Evolutionary conservation across 2,797 vertebrate species (phyloP), one percentile per base, ranked within the genome.

Genomic region (Oreonectes daqikongensis): DNA sequence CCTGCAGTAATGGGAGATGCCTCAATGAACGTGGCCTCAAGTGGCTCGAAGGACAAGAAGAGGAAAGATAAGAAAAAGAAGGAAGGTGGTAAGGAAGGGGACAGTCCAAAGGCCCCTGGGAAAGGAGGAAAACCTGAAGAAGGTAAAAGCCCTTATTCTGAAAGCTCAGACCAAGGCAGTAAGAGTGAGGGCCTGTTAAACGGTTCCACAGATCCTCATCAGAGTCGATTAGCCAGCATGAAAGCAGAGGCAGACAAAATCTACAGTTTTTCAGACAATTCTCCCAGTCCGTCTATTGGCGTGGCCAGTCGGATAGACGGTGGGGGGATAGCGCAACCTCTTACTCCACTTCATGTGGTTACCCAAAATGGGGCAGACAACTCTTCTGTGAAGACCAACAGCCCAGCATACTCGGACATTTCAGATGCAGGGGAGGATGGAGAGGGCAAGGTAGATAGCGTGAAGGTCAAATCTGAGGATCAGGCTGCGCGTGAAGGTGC

Each of bases 241-340:
- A 99, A 99, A 90, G 98, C 98, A 0, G 98, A 99, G 87, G 98
- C 98, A 0, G 98, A 99, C 85, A 99, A 99, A 89, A 97, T 99
- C 85, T 99, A 99, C 87, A 99, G 96, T 88, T 99, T 99, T 86
- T 97, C 96, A 0, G 98, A 99, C 89, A 99, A 99, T 0, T 96
- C 98, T 5, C 98, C 98, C 0, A 99, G 98, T 87, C 98, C 97
- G 0, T 99, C 96, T 22, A 99, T 99, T 0, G 94, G 96, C 42
- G 91, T 94, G 42, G 93, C 93, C 63, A 98, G 96, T 90, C 93
- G 98, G 72, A 92, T 98, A 78, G 98, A 99, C 55, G 96, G 89
- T 61, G 89, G 88, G 0, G 93, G 94, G 22, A 93, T 95, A 83
- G 89, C 94, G 3, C 96, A 97, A 75, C 95, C 97, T 73, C 88